A percentile compares a stretch with the other conserved stretches of the same genome.
Conservation (phyloP, 2,797 vertebrate species). For the Chromis chromis region DNA sequence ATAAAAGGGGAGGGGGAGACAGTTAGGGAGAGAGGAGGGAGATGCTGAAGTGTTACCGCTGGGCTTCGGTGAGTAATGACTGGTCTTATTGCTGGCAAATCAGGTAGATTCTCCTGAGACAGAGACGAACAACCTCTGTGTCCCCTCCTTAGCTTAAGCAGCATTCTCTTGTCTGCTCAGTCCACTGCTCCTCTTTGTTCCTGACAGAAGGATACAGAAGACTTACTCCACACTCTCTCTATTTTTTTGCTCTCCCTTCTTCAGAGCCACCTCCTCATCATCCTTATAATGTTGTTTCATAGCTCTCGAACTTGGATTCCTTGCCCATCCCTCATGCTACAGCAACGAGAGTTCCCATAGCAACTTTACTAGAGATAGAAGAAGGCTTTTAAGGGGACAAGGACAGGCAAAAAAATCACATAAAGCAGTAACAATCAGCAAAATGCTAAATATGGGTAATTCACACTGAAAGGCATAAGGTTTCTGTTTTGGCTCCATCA, state of each 20-base stretch:
- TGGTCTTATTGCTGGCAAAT: constrained; percentile 69
- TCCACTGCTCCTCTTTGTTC: constrained; percentile 40
- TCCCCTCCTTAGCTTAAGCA: constrained; percentile 51
- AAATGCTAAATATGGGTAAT: constrained; percentile 10
- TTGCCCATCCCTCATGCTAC: constrained; percentile 62
- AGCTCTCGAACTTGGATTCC: constrained; percentile 63
- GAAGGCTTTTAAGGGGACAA: constrained; percentile 29
- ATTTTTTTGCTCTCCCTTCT: constrained; percentile 26
- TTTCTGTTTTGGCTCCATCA: constrained; percentile 27
- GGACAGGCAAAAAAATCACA: constrained; percentile 23
- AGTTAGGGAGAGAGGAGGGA: constrained; percentile 42
- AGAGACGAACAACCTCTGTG: constrained; percentile 67
- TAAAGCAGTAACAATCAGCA: constrained; percentile 18
- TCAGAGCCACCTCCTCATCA: constrained; percentile 40
- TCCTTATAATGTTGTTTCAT: constrained; percentile 68
- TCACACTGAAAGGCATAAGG: constrained; percentile 6
- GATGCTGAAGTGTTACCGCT: constrained; percentile 52
- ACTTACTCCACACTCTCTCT: constrained; percentile 7
- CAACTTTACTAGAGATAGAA: constrained; percentile 67
- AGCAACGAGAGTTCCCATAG: constrained; percentile 71
- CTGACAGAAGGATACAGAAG: constrained; percentile 39
- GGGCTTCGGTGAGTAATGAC: constrained; percentile 74
- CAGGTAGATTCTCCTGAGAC: constrained; percentile 60
- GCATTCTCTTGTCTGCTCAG: constrained; percentile 44
- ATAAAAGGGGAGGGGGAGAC: constrained; percentile 27